Evolutionary conservation across 2,888 invertebrate species (phyloP), one percentile per base, ranked within the genome.

Genomic region (Agriopis leucophaearia): DNA sequence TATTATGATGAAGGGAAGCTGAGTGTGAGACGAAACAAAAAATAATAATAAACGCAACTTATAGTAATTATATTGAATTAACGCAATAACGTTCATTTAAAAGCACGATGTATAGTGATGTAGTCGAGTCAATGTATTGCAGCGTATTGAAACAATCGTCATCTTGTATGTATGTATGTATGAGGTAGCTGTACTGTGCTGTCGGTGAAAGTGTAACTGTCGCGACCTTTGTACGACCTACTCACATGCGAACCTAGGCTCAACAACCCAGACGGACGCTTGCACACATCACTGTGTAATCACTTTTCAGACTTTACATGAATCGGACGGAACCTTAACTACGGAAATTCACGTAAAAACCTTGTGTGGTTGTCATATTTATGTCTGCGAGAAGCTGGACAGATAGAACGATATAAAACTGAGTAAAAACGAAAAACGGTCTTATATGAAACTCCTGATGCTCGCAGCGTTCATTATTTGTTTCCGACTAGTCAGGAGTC

Each of bases 151-250:
- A 35, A 35, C 50, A 35, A 35, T 13, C 6, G 50, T 50, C 50
- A 57, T 57, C 42, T n/a, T 51, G 44, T 18, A 44, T 57, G n/a
- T n/a, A n/a, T n/a, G n/a, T n/a, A n/a, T n/a, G n/a, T n/a, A n/a
- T n/a, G n/a, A n/a, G n/a, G n/a, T 50, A 15, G 35, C 4, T 27
- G n/a, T 3, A 10, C 8, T 8, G n/a, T n/a, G 0, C 35, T 38
- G 16, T 13, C n/a, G 42, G 61, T 51, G 52, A 64, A 64, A 64
- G 64, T 57, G 13, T 44, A 9, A 36, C 18, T n/a, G 27, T 4
- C 40, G 38, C 27, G 63, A 63, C 48, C 56, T 64, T 50, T 42
- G 13, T 38, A 13, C 42, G 42, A 42, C 56, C 50, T 50, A 48
- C 27, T 55, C 44, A 55, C 48, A 44, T 52, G 18, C 55, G 9